Evolutionary conservation across 2,113 vertebrate genomes (phyloP).

Genomic region (Pao palembangensis): DNA sequence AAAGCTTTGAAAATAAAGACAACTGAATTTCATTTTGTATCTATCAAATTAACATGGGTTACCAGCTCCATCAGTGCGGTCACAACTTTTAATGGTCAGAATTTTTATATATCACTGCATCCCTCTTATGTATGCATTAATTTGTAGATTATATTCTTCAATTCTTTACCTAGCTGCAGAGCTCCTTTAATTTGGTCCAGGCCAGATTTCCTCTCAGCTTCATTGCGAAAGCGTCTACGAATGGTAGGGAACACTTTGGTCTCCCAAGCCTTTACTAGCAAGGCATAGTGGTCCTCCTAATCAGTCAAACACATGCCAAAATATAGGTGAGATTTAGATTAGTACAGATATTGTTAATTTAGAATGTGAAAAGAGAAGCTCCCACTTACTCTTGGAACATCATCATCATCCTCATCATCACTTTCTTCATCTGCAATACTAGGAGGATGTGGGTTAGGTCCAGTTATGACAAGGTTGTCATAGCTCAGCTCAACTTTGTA

Average conservation of each 20-base stretch:
- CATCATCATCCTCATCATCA: slow-evolving; percentile 93
- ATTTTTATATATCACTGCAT: background rate
- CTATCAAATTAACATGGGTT: too few relatives aligned
- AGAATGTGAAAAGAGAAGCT: background rate
- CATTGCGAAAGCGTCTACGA: slow-evolving; percentile 95
- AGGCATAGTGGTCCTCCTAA: slow-evolving; percentile 95
- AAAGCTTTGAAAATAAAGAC: too few relatives aligned
- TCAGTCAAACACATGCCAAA: slow-evolving; percentile 14
- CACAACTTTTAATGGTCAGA: background rate
- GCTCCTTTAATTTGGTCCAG: slow-evolving; percentile 98
- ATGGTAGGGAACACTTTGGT: slow-evolving; percentile 98
- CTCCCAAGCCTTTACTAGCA: slow-evolving; percentile 98
- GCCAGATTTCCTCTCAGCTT: slow-evolving; percentile 96
- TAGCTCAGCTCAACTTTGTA: slow-evolving; percentile 96
- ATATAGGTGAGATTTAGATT: background rate
- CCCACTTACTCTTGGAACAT: slow-evolving; percentile 85
- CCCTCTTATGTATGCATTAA: background rate
- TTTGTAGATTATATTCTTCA: background rate
- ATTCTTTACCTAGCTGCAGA: slow-evolving; percentile 85
- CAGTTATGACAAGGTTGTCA: slow-evolving; percentile 93
- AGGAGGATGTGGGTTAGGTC: slow-evolving; percentile 88
- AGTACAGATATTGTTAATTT: background rate
- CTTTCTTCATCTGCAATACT: slow-evolving; percentile 94
- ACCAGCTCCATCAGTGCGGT: too few relatives aligned
- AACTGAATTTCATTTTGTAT: too few relatives aligned